Percentiles rank a stretch among this genome's conserved stretches.
Evolutionary conservation across 2,113 vertebrate species (phyloP).

Genomic region (Hypocryptadius cinnamomeus): DNA sequence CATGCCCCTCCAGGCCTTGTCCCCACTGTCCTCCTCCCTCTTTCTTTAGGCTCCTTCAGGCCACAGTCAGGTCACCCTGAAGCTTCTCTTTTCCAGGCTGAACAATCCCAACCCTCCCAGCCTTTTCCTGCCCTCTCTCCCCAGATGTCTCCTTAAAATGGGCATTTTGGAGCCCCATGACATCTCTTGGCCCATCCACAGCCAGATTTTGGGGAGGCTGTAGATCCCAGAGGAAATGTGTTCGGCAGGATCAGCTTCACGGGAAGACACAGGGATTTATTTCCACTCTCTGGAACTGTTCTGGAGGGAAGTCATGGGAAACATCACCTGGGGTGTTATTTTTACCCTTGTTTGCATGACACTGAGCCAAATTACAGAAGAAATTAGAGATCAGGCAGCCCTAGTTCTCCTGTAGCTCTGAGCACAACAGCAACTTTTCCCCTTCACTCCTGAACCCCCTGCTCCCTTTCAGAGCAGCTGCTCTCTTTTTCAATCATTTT

Average conservation of each 20-base stretch:
- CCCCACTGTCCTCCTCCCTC: neutral
- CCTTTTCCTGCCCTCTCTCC: neutral
- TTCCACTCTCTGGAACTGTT: neutral
- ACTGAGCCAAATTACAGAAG: neutral
- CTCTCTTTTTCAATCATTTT: neutral
- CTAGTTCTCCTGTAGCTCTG: neutral
- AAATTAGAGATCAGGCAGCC: neutral
- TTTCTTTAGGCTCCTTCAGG: neutral
- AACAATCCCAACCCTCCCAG: neutral
- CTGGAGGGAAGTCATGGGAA: neutral
- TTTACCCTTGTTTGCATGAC: neutral
- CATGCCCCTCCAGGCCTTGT: neutral
- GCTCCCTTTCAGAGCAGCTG: neutral
- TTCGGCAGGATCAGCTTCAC: rapidly evolving
- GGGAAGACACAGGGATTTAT: rapidly evolving
- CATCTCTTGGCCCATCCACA: neutral
- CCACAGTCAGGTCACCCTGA: too few relatives aligned
- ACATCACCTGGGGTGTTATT: neutral
- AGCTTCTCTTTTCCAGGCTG: neutral
- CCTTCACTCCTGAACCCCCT: neutral
- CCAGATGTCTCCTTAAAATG: neutral
- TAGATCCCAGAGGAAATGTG: neutral
- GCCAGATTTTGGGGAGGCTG: neutral
- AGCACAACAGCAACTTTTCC: neutral
- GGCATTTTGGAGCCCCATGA: neutral